Percentiles rank a stretch among this genome's conserved stretches.
These are phyloP conservation scores for Plecturocebus donacophilus DNA, from an alignment of 2,113 vertebrate genomes.

Conservation along the genomic window DNA sequence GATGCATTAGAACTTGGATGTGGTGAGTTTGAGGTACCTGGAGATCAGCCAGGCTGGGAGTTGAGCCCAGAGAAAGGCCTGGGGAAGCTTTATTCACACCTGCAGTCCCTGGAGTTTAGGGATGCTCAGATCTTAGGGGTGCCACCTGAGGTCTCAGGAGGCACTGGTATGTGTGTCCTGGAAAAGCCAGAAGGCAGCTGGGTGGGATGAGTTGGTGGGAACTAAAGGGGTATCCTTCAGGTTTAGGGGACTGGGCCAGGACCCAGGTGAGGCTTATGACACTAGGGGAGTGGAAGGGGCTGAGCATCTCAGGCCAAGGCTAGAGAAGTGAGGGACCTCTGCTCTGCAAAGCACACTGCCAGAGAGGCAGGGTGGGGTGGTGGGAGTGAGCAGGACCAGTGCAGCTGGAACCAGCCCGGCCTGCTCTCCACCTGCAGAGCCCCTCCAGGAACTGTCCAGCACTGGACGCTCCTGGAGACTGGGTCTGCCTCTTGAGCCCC, in stretches of 20 bases:
- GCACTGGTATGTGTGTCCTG: background rate
- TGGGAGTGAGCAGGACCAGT: background rate
- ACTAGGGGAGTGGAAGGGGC: background rate
- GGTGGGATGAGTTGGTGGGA: background rate
- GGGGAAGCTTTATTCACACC: background rate
- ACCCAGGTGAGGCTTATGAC: background rate
- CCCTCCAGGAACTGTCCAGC: slow-evolving; percentile 69
- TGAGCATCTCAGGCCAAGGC: background rate
- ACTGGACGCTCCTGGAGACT: slow-evolving; percentile 28
- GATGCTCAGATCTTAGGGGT: background rate
- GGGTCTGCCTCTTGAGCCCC: background rate
- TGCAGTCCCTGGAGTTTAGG: background rate
- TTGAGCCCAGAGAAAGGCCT: background rate
- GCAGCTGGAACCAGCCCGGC: slow-evolving; percentile 18
- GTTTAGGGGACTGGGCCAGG: background rate
- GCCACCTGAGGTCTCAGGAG: background rate
- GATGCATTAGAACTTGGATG: background rate
- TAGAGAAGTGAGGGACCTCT: background rate
- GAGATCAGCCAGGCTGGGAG: background rate
- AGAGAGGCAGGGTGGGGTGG: background rate
- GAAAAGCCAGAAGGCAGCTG: background rate
- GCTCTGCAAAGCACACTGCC: too few species aligned
- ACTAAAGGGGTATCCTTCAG: background rate
- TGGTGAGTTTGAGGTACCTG: background rate
- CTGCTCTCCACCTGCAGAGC: background rate